Conservation (phyloP, 2,113 vertebrate genomes). For the Apodemus speciosus region DNA sequence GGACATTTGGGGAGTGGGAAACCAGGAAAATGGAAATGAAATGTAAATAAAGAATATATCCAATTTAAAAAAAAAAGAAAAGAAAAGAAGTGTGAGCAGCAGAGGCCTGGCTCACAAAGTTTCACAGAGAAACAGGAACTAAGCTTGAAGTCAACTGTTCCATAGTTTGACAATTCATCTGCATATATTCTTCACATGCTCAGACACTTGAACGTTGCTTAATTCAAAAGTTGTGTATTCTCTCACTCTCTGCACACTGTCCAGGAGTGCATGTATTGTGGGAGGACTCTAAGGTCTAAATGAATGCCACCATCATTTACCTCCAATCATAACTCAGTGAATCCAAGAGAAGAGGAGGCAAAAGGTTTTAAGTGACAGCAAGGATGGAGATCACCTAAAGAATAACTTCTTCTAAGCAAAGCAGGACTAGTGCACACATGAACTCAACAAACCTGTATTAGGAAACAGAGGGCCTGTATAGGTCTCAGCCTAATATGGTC, state of each 20-base stretch:
- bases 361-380: background rate
- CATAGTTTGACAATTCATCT: no score
- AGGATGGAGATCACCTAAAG: accelerated
- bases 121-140: background rate
- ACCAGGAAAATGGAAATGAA: no score
- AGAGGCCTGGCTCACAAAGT: no score
- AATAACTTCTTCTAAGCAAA: background rate
- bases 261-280: background rate
- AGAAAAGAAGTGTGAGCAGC: background rate
- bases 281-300: background rate
- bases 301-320: background rate
- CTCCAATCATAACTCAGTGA: background rate
- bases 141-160: no score
- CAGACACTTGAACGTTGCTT: background rate
- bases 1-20: no score
- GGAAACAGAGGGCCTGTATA: no score
- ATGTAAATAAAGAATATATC: no score
- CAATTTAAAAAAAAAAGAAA: no score
- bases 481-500: background rate
- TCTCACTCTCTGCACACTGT: background rate
- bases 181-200: no score
- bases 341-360: background rate
- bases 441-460: background rate
- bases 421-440: background rate
- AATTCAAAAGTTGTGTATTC: background rate